These are phyloP conservation scores for Myopa tessellatipennis DNA, from an alignment of 2,888 invertebrate genomes.

Conservation along the genomic window DNA sequence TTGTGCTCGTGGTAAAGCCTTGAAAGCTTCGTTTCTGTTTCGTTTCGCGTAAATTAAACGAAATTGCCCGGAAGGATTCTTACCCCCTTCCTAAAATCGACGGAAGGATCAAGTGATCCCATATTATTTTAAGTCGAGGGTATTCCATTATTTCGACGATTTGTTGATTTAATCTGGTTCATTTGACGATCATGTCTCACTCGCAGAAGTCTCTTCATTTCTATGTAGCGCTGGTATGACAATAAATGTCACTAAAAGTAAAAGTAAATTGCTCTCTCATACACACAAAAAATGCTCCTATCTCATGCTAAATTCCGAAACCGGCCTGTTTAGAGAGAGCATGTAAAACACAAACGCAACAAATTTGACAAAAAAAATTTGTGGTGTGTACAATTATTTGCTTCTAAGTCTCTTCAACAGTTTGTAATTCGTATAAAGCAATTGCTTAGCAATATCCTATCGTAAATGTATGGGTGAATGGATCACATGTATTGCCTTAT, in stretches of 20 bases:
- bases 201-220: neutral
- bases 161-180: neutral
- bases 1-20: conserved; percentile 16
- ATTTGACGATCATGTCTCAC: conserved; percentile 5
- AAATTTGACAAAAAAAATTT: too few relatives aligned
- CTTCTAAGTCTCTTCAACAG: too few relatives aligned
- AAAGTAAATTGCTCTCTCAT: too few relatives aligned
- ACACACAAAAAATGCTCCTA: too few relatives aligned
- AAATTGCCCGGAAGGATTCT: conserved; percentile 29
- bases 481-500: too few relatives aligned
- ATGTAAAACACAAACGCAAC: too few relatives aligned
- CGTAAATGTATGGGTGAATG: too few relatives aligned
- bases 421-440: too few relatives aligned
- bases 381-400: too few relatives aligned
- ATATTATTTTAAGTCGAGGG: neutral
- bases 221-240: conserved; percentile 13
- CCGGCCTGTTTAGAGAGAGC: too few relatives aligned
- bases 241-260: conserved; percentile 12
- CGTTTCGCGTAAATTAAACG: conserved; percentile 27
- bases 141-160: conserved; percentile 27
- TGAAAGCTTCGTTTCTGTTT: conserved; percentile 36
- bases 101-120: conserved; percentile 30
- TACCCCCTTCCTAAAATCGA: conserved; percentile 35
- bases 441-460: too few relatives aligned
- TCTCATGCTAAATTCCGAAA: too few relatives aligned